phyloP scores from a whole-genome alignment of 2,888 invertebrate species.

The Zhuqinia jingwanae region DNA sequence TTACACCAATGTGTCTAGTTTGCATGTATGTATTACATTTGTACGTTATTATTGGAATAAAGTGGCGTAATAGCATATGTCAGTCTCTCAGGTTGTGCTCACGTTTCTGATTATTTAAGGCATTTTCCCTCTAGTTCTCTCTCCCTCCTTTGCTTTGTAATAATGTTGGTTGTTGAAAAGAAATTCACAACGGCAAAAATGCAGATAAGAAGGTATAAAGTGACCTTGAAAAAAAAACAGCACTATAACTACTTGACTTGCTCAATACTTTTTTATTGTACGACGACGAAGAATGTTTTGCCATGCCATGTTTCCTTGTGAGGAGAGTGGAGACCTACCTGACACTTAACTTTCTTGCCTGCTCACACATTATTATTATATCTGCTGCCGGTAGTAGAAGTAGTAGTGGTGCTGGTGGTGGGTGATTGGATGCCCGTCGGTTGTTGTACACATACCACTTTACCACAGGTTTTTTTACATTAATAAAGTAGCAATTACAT shows the following conservation, averaged over 20 bases:
- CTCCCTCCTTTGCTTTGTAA: background rate
- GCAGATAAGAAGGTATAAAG: background rate
- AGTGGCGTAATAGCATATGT: too few relatives aligned
- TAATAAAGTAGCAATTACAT: conserved; percentile 27
- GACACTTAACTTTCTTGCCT: conserved; percentile 31
- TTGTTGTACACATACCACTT: background rate
- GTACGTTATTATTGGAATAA: too few relatives aligned
- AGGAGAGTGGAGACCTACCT: conserved; percentile 59
- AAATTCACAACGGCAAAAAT: conserved; percentile 6
- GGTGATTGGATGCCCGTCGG: conserved; percentile 1
- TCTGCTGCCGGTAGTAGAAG: too few relatives aligned
- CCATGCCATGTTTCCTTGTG: background rate
- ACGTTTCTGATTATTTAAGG: background rate
- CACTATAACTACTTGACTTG: too few relatives aligned
- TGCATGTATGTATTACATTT: too few relatives aligned
- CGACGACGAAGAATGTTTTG: too few relatives aligned
- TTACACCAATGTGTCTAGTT: too few relatives aligned
- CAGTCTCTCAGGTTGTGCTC: background rate
- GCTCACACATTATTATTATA: background rate
- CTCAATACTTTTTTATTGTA: conserved; percentile 28
- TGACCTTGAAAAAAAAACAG: conserved; percentile 51
- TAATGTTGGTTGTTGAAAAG: background rate
- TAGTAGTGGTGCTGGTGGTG: too few relatives aligned
- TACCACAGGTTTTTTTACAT: conserved; percentile 12
- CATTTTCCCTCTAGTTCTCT: background rate